Evolutionary conservation across 2,113 vertebrate genomes (phyloP), one percentile per base, ranked within the genome.

Genomic region (Mastomys coucha): DNA sequence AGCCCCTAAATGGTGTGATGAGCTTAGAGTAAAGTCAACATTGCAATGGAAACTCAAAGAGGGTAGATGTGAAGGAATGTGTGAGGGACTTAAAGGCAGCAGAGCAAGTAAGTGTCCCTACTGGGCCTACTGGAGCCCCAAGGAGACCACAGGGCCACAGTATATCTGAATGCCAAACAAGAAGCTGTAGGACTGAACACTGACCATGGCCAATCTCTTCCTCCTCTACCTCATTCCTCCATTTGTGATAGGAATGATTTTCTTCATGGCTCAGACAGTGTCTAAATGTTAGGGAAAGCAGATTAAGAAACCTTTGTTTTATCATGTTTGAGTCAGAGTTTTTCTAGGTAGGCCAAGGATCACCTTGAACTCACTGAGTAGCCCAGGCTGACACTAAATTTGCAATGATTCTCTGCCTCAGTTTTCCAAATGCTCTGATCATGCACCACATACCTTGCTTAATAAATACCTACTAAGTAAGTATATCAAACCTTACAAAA

Each of bases 401-500:
- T 65, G 33, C 7, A 26, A 14, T 49, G 49, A 22, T n/a, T 19
- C 17, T 39, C 84, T 51, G 5, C 36, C 28, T 87, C 19, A 49
- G 45, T 33, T 11, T 69, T 10, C 31, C 10, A 36, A 24, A 33
- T 69, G 45, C 45, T 36, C 19, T 9, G 39, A 22, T 24, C 51
- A 56, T 2, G 33, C 7, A 56, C 33, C 78, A 58, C 51, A 58
- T 7, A 19, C 17, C n/a, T 84, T 24, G 56, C 20, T 63, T 60
- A 39, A 60, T 42, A 63, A 84, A 63, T 51, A 91, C 69, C 26
- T 90, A 31, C 49, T 92, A 20, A 75, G 75, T 93, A 69, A 70
- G 17, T 65, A 56, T 76, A 87, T 73, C n/a, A 91, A 91, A 77
- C 13, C 60, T 84, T n/a, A 88, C 33, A 93, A 81, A 90, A 86